Percentiles rank a stretch among this genome's conserved stretches.
Evolutionary conservation across 1,140 invertebrate genomes (phyloP).

Genomic region (Lamellibrachia luymesi): DNA sequence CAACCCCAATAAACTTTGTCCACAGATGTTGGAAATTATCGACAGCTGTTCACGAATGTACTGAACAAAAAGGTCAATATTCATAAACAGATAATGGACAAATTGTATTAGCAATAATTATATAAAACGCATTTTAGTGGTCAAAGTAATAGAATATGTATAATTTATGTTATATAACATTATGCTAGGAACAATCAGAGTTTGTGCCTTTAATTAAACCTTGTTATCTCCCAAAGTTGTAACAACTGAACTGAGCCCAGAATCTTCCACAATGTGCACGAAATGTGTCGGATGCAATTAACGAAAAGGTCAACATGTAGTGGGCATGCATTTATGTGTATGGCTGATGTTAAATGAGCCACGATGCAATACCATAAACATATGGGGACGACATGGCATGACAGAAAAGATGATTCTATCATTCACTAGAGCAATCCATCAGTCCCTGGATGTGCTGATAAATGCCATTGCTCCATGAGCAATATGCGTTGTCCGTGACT

Average conservation of each 20-base stretch:
- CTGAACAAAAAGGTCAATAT: no score
- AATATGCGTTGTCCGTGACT: not conserved
- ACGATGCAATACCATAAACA: no score
- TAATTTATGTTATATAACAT: not conserved
- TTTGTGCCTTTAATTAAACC: not conserved
- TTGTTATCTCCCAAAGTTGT: not conserved
- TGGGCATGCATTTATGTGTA: no score
- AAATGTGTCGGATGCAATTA: not conserved
- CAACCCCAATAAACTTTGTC: no score
- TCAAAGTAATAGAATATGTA: not conserved
- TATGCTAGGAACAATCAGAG: not conserved
- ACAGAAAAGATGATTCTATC: not conserved
- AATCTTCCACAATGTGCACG: not conserved
- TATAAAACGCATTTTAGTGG: no score
- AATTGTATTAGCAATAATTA: no score
- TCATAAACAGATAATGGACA: no score
- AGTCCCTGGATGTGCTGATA: not conserved
- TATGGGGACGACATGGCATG: not conserved
- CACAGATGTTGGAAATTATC: no score
- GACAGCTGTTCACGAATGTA: no score
- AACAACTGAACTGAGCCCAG: not conserved
- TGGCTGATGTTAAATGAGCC: no score
- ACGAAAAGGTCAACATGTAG: no score
- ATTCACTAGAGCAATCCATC: not conserved
- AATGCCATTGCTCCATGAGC: not conserved